Conservation (phyloP, 2,888 invertebrate genomes). For the Alcis repandata region DNA sequence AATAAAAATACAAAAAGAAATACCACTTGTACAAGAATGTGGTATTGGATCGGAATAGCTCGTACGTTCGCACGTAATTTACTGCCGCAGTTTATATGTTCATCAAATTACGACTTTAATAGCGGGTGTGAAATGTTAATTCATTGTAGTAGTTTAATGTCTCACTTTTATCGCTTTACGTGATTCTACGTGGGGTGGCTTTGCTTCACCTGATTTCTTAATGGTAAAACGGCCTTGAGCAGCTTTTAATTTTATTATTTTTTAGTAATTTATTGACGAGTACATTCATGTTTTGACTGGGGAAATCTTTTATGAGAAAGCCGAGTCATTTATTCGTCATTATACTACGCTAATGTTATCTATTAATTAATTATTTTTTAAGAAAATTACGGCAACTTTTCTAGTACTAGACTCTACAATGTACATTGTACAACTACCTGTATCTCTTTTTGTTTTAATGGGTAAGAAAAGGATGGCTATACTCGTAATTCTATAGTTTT, state of each 20-base stretch:
- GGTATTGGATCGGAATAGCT: no score
- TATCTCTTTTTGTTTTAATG: constrained; percentile 14
- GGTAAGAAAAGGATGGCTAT: no score
- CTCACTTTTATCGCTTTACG: constrained; percentile 38
- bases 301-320: constrained; percentile 12
- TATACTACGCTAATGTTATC: background rate
- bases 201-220: constrained; percentile 31
- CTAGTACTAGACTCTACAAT: no score
- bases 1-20: no score
- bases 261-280: constrained; percentile 1
- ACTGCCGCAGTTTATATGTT: constrained; percentile 20
- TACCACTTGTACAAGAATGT: no score
- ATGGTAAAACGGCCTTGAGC: constrained; percentile 17
- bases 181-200: constrained; percentile 21
- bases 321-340: constrained; percentile 14
- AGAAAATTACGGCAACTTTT: no score
- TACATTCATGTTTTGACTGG: constrained; percentile 17
- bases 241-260: constrained; percentile 25
- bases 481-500: no score
- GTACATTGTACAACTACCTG: constrained; percentile 3
- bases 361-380: background rate
- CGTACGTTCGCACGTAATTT: no score
- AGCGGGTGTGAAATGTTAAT: constrained; percentile 49
- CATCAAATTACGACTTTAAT: constrained; percentile 46
- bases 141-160: constrained; percentile 48